Conservation (phyloP, 2,797 vertebrate genomes). For the Nannoperca australis region DNA sequence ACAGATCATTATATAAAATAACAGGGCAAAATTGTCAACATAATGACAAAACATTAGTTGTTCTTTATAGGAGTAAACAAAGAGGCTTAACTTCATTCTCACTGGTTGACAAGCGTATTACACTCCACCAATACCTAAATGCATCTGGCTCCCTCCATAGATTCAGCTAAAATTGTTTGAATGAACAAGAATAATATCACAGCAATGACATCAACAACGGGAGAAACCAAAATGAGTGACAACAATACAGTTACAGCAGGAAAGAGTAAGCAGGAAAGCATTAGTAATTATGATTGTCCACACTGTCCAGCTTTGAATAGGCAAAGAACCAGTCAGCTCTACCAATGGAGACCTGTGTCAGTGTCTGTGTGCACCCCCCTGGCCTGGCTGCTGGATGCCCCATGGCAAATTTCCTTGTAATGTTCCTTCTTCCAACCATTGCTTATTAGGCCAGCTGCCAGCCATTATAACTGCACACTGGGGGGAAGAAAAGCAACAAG, state of each 20-base stretch:
- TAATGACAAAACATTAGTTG: neutral
- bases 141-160: conserved; percentile 1
- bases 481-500: neutral
- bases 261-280: neutral
- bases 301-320: conserved; percentile 22
- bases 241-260: conserved; percentile 18
- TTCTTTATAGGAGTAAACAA: neutral
- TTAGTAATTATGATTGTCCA: conserved; percentile 22
- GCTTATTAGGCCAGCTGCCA: conserved; percentile 36
- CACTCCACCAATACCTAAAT: conserved; percentile 21
- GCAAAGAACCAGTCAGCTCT: conserved; percentile 15
- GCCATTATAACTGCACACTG: conserved; percentile 19
- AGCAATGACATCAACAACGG: neutral
- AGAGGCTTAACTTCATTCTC: conserved; percentile 1
- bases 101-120: conserved; percentile 11
- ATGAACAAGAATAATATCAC: conserved; percentile 20
- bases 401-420: conserved; percentile 34
- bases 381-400: conserved; percentile 27
- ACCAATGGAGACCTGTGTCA: neutral
- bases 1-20: too few species aligned
- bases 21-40: neutral
- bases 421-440: conserved; percentile 35
- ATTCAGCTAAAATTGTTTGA: conserved; percentile 6
- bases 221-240: neutral
- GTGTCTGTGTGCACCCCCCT: neutral